Evolutionary conservation across 2,113 vertebrate genomes (phyloP).

Genomic region (Gavialis gangeticus): DNA sequence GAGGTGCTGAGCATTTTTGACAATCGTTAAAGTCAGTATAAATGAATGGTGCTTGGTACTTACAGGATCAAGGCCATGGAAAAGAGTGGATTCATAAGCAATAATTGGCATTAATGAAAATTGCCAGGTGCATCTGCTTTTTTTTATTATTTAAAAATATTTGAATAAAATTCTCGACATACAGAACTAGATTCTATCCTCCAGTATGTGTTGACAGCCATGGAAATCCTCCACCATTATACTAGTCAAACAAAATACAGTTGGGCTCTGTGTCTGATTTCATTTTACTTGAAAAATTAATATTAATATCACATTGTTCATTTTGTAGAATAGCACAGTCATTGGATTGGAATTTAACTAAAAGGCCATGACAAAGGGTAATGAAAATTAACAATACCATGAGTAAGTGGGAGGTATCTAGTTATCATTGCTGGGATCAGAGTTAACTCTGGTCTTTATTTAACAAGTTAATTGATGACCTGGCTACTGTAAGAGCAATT

Average conservation of each 20-base stretch:
- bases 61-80: not conserved
- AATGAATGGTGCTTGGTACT: not conserved
- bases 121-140: not conserved
- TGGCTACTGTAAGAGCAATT: not conserved
- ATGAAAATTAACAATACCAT: not conserved
- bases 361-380: not conserved
- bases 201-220: not conserved
- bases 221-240: not conserved
- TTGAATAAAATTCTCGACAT: not conserved
- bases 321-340: not conserved
- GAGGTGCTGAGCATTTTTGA: not conserved
- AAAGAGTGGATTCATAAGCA: not conserved
- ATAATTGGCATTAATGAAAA: not conserved
- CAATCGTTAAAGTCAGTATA: not conserved
- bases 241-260: not conserved
- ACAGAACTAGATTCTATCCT: not conserved
- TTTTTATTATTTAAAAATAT: not conserved
- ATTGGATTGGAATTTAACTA: not conserved
- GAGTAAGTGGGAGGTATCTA: not conserved
- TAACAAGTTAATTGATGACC: conserved; percentile 7
- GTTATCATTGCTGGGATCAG: not conserved
- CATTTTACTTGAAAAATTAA: not conserved
- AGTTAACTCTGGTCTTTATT: not conserved
- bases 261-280: not conserved
- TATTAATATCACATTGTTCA: not conserved